Conservation (phyloP, 2,113 vertebrate species). For the Synodontis membranacea region DNA sequence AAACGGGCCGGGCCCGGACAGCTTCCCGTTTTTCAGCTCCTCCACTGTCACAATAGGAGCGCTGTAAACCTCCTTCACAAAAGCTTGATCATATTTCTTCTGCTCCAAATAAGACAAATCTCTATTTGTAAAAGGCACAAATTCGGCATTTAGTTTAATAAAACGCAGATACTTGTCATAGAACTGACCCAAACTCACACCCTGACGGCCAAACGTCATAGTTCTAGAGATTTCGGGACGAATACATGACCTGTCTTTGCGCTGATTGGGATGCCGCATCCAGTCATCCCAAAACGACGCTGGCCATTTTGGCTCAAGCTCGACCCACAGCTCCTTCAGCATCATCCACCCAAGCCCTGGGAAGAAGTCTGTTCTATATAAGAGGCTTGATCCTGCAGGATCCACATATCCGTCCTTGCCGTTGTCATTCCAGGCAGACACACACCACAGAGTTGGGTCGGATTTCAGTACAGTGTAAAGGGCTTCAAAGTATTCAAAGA, state of each 20-base stretch:
- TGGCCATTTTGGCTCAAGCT: constrained; percentile 93
- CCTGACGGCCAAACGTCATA: constrained; percentile 89
- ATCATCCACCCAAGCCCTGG: constrained; percentile 93
- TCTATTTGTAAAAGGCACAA: constrained; percentile 86
- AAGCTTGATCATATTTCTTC: constrained; percentile 75
- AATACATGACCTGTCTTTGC: constrained; percentile 81
- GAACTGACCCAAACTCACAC: constrained; percentile 96
- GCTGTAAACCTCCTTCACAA: constrained; percentile 74
- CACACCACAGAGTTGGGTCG: constrained; percentile 85
- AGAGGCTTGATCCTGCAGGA: constrained; percentile 61
- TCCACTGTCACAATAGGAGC: constrained; percentile 75
- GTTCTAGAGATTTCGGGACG: constrained; percentile 90
- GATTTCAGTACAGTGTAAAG: constrained; percentile 73
- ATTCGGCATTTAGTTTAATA: constrained; percentile 89
- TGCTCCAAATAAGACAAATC: constrained; percentile 83
- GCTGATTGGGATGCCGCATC: constrained; percentile 89
- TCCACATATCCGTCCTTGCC: constrained; percentile 88
- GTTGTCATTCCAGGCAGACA: constrained; percentile 96
- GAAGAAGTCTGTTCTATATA: constrained; percentile 94
- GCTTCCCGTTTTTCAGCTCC: constrained; percentile 73
- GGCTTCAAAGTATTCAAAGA: constrained; percentile 92
- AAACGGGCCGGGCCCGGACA: constrained; percentile 72
- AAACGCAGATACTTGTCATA: constrained; percentile 94
- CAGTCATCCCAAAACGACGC: constrained; percentile 95
- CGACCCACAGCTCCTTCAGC: constrained; percentile 82